Base-by-base conservation (phyloP, 2,113 vertebrate species). In the Sinocyclocheilus rhinocerous region DNA sequence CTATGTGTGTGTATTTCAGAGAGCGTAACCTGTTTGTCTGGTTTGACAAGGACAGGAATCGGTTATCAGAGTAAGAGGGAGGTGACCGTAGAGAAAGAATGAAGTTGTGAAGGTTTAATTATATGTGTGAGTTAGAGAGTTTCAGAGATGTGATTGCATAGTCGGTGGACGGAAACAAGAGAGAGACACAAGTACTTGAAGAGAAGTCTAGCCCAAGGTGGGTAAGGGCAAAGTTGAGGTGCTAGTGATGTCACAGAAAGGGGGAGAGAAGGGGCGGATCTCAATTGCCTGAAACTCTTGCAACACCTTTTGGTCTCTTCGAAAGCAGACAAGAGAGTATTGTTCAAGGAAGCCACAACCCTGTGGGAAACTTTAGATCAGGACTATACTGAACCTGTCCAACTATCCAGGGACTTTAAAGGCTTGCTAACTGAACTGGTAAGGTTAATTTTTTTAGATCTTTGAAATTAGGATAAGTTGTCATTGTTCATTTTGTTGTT, bases 191-290 rank as follows among this genome's bases (percentile, higher is more conserved):
- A 84, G 84, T 76, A 70, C 57, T 76, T 77, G 1, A 42, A n/a
- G 15, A 57, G 1, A 80, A 83, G 78, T 85, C 29, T 50, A 29
- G 13, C 50, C 36, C 77, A 89, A 90, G 88, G 89, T 91, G 89
- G 91, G 88, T 52, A 85, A 89, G 88, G 92, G 93, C 76, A 89
- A 63, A 1, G 22, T 87, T 9, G 85, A 75, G 93, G 89, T 89
- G 90, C 89, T 81, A 76, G 92, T 96, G 97, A 97, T 95, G 96
- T 96, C 95, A 95, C 91, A 88, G 92, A 91, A 92, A 94, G 93
- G 93, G 86, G 91, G 91, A 86, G 93, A 93, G 73, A 82, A 83
- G 88, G 92, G 94, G 81, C 65, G 94, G 91, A 93, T 93, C 87
- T 87, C 69, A 63, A 73, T 88, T 88, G 85, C 91, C 92, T 93